phyloP scores from a whole-genome alignment of 2,113 vertebrate species.

The Rattus norvegicus region GRCr8 NC_086028.1:9124001-9124500 shows the following conservation, averaged over 20 bases:
- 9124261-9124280: background rate
- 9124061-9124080: too few species aligned
- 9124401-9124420: background rate
- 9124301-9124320: background rate
- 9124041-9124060: too few species aligned
- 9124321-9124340: background rate
- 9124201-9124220: background rate
- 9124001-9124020: accelerated
- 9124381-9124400: background rate
- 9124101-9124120: too few species aligned
- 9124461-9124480: too few species aligned
- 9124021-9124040: accelerated
- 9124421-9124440: background rate
- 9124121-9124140: background rate
- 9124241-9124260: background rate
- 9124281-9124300: too few species aligned
- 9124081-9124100: too few species aligned
- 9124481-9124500: background rate
- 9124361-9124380: background rate
- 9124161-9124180: too few species aligned
- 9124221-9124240: too few species aligned
- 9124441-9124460: accelerated
- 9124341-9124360: background rate
- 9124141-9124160: background rate
- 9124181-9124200: background rate